Conservation (phyloP, 2,888 invertebrate species). For the Oasisia sp. region DNA sequence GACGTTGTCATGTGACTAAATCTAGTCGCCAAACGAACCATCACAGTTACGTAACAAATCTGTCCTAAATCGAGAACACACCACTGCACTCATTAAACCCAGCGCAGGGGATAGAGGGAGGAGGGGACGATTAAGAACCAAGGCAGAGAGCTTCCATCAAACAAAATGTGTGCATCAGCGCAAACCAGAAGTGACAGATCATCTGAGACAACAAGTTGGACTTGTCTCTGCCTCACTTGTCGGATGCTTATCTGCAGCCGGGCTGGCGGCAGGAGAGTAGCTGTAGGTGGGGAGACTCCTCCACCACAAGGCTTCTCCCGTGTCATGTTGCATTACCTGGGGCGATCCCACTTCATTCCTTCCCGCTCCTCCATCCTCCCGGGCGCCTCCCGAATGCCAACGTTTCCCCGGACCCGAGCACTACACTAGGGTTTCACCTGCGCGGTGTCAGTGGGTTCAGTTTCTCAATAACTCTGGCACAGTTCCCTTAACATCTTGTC, state of each 20-base stretch:
- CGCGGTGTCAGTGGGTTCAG: not conserved
- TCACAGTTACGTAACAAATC: not conserved
- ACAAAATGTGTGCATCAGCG: not conserved
- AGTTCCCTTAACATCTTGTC: not conserved
- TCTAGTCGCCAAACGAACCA: not conserved
- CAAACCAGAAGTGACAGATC: not conserved
- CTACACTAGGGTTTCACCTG: not conserved
- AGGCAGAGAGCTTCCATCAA: not conserved
- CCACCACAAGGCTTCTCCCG: not conserved
- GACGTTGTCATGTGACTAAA: not conserved
- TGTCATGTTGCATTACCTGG: not conserved
- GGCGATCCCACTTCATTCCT: not conserved
- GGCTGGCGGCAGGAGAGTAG: not conserved
- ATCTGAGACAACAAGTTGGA: conserved; percentile 7
- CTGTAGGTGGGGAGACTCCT: conserved; percentile 4
- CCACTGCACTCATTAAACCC: not conserved
- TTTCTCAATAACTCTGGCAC: not conserved
- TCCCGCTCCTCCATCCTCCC: not conserved
- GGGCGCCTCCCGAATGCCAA: not conserved
- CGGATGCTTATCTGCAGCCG: conserved; percentile 12
- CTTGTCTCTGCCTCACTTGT: conserved; percentile 4
- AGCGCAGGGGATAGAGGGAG: not conserved
- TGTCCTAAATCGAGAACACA: not conserved
- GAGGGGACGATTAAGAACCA: not conserved
- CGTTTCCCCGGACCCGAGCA: not conserved